Evolutionary conservation across 2,797 vertebrate genomes (phyloP), one percentile per base, ranked within the genome.

Genomic region (Pseudochirops corinnae): DNA sequence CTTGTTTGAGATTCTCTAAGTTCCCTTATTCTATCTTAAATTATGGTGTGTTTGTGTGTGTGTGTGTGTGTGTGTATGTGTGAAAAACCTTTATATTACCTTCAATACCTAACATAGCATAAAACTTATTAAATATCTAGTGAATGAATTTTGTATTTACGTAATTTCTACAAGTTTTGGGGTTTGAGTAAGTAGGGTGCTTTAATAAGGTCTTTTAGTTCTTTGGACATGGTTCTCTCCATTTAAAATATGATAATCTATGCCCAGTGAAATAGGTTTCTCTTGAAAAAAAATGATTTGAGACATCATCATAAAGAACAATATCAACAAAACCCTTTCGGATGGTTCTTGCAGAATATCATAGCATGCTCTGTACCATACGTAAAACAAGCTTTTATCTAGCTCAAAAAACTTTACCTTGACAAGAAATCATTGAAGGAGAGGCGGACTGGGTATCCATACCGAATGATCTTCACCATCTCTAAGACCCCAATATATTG

Each of bases 401-500:
- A 93, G 92, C 10, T 67, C 13, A 21, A 58, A 96, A 97, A 4
- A 74, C 97, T 98, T 98, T 98, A 99, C 99, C 99, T 99, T 98
- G 98, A 98, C 97, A 99, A 99, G 98, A 99, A 99, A 95, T 99
- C 98, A 0, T 98, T 96, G 98, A 99, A 99, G 97, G 99, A 98
- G 95, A 99, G 99, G 90, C 99, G 99, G 57, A 99, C 96, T 0
- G 99, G 99, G 98, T 99, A 99, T 53, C 99, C 99, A 0, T 99
- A 99, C 28, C 99, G 99, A 97, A 99, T 99, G 98, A 99, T 98
- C 98, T 99, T 99, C 97, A 99, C 99, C 99, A 99, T 99, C 97
- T 99, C 99, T 95, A 99, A 98, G 92, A 99, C 99, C 57, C 99
- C 99, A 5, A 99, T 99, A 96, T 99, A 99, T 95, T 99, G 99